These are phyloP conservation scores for Typhlichthys subterraneus DNA, from an alignment of 2,797 vertebrate species.

Conservation along the genomic window DNA sequence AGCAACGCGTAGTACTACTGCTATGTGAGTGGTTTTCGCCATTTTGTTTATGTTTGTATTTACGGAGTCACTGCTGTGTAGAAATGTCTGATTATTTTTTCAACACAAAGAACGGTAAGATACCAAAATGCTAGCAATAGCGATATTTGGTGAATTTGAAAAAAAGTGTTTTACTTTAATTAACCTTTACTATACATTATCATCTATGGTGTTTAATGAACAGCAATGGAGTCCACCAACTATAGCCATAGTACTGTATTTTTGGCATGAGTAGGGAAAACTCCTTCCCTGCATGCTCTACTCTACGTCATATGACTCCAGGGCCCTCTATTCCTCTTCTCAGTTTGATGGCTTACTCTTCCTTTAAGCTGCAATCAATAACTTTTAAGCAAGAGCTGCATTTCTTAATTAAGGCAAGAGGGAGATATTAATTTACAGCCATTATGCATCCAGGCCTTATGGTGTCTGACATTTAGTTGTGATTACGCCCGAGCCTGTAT, in stretches of 20 bases:
- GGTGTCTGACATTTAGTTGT: slow-evolving; percentile 81
- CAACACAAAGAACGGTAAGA: no score
- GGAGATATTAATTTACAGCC: slow-evolving; percentile 77
- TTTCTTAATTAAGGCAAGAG: slow-evolving; percentile 80
- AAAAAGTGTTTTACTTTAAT: slow-evolving; percentile 12
- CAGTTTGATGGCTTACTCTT: slow-evolving; percentile 66
- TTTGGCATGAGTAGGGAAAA: slow-evolving; percentile 20
- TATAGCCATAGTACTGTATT: not conserved
- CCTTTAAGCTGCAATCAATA: slow-evolving; percentile 78
- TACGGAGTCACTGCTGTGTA: no score
- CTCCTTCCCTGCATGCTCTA: slow-evolving; percentile 32
- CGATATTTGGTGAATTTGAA: no score
- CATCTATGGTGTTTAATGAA: slow-evolving; percentile 3
- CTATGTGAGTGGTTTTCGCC: no score
- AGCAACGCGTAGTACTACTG: no score
- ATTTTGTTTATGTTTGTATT: no score
- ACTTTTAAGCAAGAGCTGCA: slow-evolving; percentile 77
- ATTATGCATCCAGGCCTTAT: slow-evolving; percentile 78
- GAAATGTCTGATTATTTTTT: no score
- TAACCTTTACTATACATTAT: slow-evolving; percentile 35
- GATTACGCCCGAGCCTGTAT: slow-evolving; percentile 77
- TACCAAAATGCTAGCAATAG: no score
- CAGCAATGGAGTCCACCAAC: slow-evolving; percentile 10
- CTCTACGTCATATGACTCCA: slow-evolving; percentile 44
- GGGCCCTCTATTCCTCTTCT: slow-evolving; percentile 59